phyloP scores from a whole-genome alignment of 2,113 vertebrate species.

The Mustela nigripes region DNA sequence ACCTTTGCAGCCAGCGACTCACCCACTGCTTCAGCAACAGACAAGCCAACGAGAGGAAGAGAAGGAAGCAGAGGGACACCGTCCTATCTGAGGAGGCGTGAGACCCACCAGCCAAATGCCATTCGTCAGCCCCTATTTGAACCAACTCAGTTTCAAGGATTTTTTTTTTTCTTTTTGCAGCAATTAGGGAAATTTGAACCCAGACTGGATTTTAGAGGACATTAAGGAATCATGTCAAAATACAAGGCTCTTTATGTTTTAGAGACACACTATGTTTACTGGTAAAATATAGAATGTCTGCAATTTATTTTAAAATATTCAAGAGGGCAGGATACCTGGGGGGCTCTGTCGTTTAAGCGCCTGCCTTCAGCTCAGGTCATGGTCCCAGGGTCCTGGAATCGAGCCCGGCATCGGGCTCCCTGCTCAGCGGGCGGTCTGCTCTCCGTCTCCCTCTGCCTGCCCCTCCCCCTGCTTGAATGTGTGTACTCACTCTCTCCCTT shows the following conservation, averaged over 20 bases:
- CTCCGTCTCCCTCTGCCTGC: too few relatives aligned
- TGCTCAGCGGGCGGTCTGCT: too few relatives aligned
- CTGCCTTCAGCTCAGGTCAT: too few relatives aligned
- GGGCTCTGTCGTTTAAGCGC: too few relatives aligned
- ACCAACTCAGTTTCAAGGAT: background rate
- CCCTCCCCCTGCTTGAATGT: too few relatives aligned
- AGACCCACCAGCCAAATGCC: background rate
- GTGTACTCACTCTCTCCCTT: too few relatives aligned
- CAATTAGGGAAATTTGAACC: background rate
- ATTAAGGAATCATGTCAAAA: background rate
- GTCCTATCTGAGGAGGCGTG: too few relatives aligned
- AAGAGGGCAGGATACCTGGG: too few relatives aligned
- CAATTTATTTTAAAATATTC: background rate
- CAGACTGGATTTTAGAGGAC: background rate
- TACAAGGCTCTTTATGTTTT: background rate
- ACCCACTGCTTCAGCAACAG: background rate
- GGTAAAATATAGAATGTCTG: background rate
- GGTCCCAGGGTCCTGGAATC: too few relatives aligned
- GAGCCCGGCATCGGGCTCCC: too few relatives aligned
- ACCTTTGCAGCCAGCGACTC: background rate
- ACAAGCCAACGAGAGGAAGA: rapidly evolving
- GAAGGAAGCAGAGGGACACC: background rate
- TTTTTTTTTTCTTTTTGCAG: background rate
- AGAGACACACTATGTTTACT: background rate
- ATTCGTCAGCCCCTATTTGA: background rate